Conservation (phyloP, 1,140 invertebrate species). For the Lepidotrigona ventralis region DNA sequence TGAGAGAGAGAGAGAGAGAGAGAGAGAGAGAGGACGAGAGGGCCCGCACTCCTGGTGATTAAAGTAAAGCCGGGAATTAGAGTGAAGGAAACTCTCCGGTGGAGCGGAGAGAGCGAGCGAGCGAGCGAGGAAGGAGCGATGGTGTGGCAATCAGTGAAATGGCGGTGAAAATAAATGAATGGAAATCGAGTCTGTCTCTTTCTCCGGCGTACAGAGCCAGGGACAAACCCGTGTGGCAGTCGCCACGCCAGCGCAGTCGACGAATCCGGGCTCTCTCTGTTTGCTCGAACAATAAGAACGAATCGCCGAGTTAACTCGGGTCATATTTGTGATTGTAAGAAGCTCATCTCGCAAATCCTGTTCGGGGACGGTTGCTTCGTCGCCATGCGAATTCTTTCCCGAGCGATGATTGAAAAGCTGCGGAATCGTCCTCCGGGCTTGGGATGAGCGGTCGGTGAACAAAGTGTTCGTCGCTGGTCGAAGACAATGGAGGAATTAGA, state of each 20-base stretch:
- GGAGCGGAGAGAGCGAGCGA: not conserved
- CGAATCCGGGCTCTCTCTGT: slow-evolving; percentile 40
- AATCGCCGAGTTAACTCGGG: slow-evolving; percentile 66
- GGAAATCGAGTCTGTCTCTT: slow-evolving; percentile 75
- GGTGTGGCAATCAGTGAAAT: slow-evolving; percentile 75
- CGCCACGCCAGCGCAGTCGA: slow-evolving; percentile 26
- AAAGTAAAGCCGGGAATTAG: slow-evolving; percentile 74
- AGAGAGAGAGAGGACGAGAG: slow-evolving; percentile 28
- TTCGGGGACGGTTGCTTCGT: slow-evolving; percentile 9
- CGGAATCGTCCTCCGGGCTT: not conserved
- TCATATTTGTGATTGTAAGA: slow-evolving; percentile 74
- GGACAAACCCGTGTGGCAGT: slow-evolving; percentile 42
- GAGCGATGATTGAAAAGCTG: slow-evolving; percentile 21
- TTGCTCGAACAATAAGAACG: slow-evolving; percentile 68
- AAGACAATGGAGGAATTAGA: not conserved
- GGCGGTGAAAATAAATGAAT: slow-evolving; percentile 78
- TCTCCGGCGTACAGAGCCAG: slow-evolving; percentile 1
- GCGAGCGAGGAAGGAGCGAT: slow-evolving; percentile 44
- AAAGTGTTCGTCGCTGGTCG: not conserved
- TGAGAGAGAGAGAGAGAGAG: not conserved
- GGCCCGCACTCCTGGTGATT: slow-evolving; percentile 72
- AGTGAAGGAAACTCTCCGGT: slow-evolving; percentile 60
- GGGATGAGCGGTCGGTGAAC: not conserved
- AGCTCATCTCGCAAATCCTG: slow-evolving; percentile 45
- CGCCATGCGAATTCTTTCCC: not conserved